A percentile compares a stretch with the other conserved stretches of the same genome.
phyloP scores from a whole-genome alignment of 2,797 vertebrate genomes.

The Otus scops region DNA sequence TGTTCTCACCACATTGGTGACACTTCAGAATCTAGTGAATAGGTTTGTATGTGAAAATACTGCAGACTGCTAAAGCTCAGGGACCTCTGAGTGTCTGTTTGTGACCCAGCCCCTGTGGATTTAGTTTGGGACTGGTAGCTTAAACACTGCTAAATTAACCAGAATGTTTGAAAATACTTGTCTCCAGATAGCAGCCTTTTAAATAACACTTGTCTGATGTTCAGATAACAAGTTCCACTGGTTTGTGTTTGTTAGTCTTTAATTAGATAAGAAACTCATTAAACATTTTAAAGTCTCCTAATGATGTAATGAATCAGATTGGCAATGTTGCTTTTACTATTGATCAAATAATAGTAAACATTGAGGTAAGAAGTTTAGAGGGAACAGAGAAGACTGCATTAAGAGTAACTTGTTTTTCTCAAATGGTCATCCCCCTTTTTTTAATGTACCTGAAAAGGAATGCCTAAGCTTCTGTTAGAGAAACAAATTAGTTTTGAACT shows the following conservation, averaged over 20 bases:
- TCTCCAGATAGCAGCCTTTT: background rate
- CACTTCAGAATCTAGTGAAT: background rate
- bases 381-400: background rate
- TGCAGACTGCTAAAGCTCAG: background rate
- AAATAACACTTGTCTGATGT: slow-evolving; percentile 10
- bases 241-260: background rate
- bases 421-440: background rate
- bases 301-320: background rate
- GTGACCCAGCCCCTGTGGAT: background rate
- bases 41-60: background rate
- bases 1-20: background rate
- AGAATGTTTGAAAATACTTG: background rate
- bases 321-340: background rate
- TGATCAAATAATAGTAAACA: background rate
- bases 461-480: background rate
- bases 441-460: background rate
- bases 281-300: background rate
- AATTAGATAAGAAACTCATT: slow-evolving; percentile 19
- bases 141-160: background rate
- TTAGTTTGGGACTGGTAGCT: background rate
- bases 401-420: background rate
- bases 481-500: background rate
- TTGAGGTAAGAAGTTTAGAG: background rate
- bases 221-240: background rate
- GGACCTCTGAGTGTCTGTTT: background rate